Percentiles rank a stretch among this genome's conserved stretches.
Evolutionary conservation across 2,888 invertebrate species (phyloP).

Genomic region (Halictus quadricinctus): DNA sequence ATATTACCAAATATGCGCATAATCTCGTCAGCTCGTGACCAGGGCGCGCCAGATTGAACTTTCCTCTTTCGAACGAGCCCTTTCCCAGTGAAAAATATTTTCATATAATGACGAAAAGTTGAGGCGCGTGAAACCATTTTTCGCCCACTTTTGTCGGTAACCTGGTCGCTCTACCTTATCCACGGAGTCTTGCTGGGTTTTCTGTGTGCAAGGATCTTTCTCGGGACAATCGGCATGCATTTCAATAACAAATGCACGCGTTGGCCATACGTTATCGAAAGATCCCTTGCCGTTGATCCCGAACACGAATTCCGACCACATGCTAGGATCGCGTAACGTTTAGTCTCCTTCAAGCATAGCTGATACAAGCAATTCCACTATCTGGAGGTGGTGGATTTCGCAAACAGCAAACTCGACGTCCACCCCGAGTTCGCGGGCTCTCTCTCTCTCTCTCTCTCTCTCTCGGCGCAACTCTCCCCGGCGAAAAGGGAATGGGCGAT

Average conservation of each 20-base stretch:
- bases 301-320: not conserved
- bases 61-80: no score
- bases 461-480: conserved; percentile 14
- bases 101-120: no score
- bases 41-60: no score
- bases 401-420: conserved; percentile 10
- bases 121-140: no score
- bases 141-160: no score
- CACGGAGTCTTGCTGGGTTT: no score
- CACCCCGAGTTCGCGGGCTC: not conserved
- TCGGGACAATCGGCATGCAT: not conserved
- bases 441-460: not conserved
- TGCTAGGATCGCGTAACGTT: conserved; percentile 32
- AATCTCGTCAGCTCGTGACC: no score
- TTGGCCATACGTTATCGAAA: not conserved
- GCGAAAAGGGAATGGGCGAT: conserved; percentile 20
- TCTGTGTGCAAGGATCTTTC: not conserved
- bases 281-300: not conserved
- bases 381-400: conserved; percentile 30
- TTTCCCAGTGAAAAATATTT: no score
- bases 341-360: conserved; percentile 26
- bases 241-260: not conserved
- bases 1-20: no score
- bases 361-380: conserved; percentile 16
- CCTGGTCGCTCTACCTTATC: no score